Conservation (phyloP, 1,140 invertebrate genomes). For the Philotrypesis tridentata region DNA sequence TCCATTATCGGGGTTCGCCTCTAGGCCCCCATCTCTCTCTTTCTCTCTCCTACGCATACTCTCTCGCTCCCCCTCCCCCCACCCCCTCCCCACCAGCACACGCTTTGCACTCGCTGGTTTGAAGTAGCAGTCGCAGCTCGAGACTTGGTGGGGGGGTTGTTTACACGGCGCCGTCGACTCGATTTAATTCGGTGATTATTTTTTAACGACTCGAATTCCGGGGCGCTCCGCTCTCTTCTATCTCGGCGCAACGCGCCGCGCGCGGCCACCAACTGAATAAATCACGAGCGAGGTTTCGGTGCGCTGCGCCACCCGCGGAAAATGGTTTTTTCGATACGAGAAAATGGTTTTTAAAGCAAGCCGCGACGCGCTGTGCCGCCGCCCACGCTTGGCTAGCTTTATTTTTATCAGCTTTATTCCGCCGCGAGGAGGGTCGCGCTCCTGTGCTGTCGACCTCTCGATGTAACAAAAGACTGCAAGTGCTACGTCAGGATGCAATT, state of each 20-base stretch:
- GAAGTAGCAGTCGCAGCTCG: neutral
- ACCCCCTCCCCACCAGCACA: neutral
- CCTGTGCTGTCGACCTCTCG: too few relatives aligned
- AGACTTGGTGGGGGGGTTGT: constrained; percentile 64
- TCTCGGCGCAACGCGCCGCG: constrained; percentile 20
- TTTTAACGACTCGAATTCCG: constrained; percentile 70
- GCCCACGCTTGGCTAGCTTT: neutral
- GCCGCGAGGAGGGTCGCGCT: too few relatives aligned
- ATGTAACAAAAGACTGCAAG: too few relatives aligned
- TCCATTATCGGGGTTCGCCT: constrained; percentile 69
- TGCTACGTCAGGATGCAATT: neutral
- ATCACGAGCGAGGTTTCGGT: constrained; percentile 32
- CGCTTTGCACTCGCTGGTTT: neutral
- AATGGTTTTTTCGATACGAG: constrained; percentile 18
- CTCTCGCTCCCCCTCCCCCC: constrained; percentile 38
- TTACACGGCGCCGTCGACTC: constrained; percentile 68
- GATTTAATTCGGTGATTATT: constrained; percentile 75
- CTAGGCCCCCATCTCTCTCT: constrained; percentile 34
- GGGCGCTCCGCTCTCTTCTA: constrained; percentile 39
- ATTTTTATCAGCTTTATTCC: neutral
- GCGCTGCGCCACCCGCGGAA: neutral
- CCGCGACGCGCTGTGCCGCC: neutral
- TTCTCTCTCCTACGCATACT: constrained; percentile 16
- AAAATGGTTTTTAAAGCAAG: constrained; percentile 21
- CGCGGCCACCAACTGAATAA: constrained; percentile 31